phyloP scores from a whole-genome alignment of 1,140 invertebrate genomes.

The Lepidurus couesii region DNA sequence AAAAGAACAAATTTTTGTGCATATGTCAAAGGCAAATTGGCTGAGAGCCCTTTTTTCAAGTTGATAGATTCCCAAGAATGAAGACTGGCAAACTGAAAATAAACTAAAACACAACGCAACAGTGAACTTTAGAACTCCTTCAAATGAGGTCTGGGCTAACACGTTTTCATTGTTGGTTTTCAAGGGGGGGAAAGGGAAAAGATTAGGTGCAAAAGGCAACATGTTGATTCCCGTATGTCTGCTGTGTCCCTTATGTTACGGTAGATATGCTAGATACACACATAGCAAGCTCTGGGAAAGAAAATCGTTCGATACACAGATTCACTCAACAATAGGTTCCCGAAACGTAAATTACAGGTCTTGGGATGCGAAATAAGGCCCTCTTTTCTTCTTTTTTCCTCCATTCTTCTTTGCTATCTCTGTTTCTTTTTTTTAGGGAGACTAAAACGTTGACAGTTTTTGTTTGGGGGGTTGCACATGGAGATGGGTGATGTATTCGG shows the following conservation, averaged over 20 bases:
- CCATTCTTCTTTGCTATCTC: not conserved
- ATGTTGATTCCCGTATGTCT: not conserved
- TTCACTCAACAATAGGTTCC: not conserved
- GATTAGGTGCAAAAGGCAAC: not conserved
- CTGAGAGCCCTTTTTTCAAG: not conserved
- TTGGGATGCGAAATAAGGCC: not conserved
- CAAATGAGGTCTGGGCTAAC: slow-evolving; percentile 3
- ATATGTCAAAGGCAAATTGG: slow-evolving; percentile 9
- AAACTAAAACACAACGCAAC: not conserved
- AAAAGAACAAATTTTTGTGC: not conserved
- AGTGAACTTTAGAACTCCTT: not conserved
- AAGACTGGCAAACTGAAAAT: not conserved
- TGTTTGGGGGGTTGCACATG: no score
- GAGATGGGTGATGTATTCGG: not conserved
- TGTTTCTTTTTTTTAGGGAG: not conserved
- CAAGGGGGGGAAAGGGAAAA: no score
- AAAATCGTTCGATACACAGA: slow-evolving; percentile 13
- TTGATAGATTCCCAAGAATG: not conserved
- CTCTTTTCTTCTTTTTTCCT: not conserved
- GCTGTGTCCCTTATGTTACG: not conserved
- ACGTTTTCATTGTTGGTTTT: not conserved
- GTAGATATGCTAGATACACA: not conserved
- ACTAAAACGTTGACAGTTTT: not conserved
- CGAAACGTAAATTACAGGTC: not conserved
- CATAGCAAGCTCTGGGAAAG: not conserved